A percentile compares a stretch with the other conserved stretches of the same genome.
Conservation (phyloP, 2,113 vertebrate genomes). For the Theristicus caerulescens region DNA sequence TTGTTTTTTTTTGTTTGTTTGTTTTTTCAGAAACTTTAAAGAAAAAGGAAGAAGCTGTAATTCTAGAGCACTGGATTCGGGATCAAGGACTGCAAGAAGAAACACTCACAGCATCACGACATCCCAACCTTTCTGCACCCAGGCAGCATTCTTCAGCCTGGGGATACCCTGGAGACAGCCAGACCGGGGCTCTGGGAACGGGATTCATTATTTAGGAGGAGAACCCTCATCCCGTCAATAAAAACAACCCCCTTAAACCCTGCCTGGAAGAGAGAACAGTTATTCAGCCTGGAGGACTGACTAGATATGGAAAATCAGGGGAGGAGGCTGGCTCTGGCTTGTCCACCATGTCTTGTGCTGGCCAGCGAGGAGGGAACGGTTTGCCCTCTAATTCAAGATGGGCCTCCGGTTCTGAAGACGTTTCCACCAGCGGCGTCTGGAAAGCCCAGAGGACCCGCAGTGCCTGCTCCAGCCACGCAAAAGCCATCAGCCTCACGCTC, state of each 20-base stretch:
- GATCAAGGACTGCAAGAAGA: background rate
- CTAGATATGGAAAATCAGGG: background rate
- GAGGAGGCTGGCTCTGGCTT: background rate
- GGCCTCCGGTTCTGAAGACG: background rate
- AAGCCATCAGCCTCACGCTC: background rate
- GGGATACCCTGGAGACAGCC: background rate
- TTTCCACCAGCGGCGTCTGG: rapidly evolving
- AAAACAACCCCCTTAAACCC: background rate
- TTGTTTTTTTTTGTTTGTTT: too few species aligned
- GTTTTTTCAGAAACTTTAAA: background rate
- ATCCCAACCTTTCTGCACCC: background rate
- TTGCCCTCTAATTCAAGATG: background rate
- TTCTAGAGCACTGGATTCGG: background rate
- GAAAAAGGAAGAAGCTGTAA: background rate
- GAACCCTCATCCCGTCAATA: background rate
- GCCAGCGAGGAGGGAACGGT: rapidly evolving
- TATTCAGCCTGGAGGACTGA: background rate
- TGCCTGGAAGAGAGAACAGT: background rate
- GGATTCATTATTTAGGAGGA: background rate
- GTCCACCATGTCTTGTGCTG: background rate
- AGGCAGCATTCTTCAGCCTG: background rate
- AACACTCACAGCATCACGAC: background rate
- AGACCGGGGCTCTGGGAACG: background rate
- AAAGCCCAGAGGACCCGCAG: background rate
- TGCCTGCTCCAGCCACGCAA: background rate